Evolutionary conservation across 2,797 vertebrate genomes (phyloP), one percentile per base, ranked within the genome.

Genomic region (Bucorvus abyssinicus): DNA sequence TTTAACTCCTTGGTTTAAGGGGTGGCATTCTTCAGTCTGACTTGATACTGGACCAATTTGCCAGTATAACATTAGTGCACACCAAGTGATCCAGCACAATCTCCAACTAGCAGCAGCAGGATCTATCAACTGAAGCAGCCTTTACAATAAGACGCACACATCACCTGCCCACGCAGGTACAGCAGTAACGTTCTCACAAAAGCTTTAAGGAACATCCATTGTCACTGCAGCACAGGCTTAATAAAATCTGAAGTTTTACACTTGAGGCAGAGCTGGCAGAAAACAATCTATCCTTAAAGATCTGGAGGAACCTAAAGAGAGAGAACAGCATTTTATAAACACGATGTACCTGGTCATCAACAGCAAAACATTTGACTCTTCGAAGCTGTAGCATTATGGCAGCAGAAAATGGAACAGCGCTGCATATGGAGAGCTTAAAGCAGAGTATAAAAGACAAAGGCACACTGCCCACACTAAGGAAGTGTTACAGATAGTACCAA

Each of bases 261-360:
- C 32, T 76, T 59, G 64, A 94, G 84, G 84, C 84, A 95, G 71
- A 94, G 84, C 78, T 94, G 85, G 81, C 49, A 91, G 92, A 77
- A 92, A 90, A 84, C 18, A 63, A 92, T 80, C 71, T 80, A 90
- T 64, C 71, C 84, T 87, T 68, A 91, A 93, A 89, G 83, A 77
- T 75, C 75, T 78, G 50, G 53, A 85, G 76, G 94, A 94, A 95
- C 78, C 90, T 95, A 27, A 85, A 89, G 7, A 64, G 80, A 84
- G 23, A 29, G 7, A 92, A 81, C 14, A 68, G 36, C 8, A 10
- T 34, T 84, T 90, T 60, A 49, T 20, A 87, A 87, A 67, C n/a
- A 36, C 0, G 5, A 27, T 44, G 1, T 12, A 87, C 17, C 29
- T 64, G 60, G 24, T 23, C 30, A 75, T 24, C 52, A 71, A 60